Evolutionary conservation across 2,888 invertebrate genomes (phyloP).

Genomic region (Drosophila kanekoi): DNA sequence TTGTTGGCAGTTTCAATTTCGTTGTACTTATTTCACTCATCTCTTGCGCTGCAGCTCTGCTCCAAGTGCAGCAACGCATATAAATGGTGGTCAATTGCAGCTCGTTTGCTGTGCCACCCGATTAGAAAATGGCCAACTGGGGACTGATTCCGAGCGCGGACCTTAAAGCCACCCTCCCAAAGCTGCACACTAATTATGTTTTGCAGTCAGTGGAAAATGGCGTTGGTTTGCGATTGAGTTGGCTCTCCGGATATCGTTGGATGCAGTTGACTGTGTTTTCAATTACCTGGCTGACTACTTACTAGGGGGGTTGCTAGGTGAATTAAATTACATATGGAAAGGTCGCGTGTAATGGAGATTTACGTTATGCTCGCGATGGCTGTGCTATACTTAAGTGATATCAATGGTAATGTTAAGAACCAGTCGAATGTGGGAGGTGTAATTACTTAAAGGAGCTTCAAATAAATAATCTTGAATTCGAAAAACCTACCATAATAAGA

Average conservation of each 20-base stretch:
- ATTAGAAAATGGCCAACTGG: slow-evolving; percentile 50
- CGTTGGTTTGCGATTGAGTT: slow-evolving; percentile 16
- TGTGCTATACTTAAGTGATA: neutral
- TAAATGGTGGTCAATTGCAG: slow-evolving; percentile 63
- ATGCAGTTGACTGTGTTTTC: slow-evolving; percentile 50
- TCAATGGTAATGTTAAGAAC: neutral
- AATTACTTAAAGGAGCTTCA: too few relatives aligned
- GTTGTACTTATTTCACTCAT: slow-evolving; percentile 53
- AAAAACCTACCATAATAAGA: neutral
- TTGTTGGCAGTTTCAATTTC: slow-evolving; percentile 70
- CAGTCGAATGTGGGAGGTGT: too few relatives aligned
- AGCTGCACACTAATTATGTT: slow-evolving; percentile 43
- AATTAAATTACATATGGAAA: slow-evolving; percentile 22
- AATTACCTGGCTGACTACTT: slow-evolving; percentile 53
- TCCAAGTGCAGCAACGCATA: slow-evolving; percentile 64
- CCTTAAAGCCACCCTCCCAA: slow-evolving; percentile 20
- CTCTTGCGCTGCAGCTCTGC: slow-evolving; percentile 11
- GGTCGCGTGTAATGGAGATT: slow-evolving; percentile 1
- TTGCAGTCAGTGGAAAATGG: slow-evolving; percentile 7
- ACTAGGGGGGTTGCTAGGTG: neutral
- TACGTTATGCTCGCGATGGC: neutral
- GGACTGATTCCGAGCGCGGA: neutral
- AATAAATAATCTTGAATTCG: too few relatives aligned
- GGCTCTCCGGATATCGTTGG: slow-evolving; percentile 25
- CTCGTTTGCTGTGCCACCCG: slow-evolving; percentile 53